phyloP scores from a whole-genome alignment of 2,888 invertebrate species.

The Hypselothyrea guttata region DNA sequence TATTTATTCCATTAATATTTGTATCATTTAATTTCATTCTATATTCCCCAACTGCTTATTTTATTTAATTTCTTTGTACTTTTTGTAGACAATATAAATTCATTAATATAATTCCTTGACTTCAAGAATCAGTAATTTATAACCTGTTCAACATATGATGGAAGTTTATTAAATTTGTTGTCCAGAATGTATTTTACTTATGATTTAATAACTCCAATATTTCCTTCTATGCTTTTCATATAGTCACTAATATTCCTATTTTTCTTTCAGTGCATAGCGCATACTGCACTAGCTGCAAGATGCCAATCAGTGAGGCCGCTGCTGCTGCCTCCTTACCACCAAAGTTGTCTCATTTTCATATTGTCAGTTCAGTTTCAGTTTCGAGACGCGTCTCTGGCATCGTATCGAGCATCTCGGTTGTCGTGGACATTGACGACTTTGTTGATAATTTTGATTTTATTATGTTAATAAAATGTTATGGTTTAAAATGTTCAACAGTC shows the following conservation, averaged over 20 bases:
- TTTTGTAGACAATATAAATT: no score
- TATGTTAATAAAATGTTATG: slow-evolving; percentile 81
- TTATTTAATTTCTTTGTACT: no score
- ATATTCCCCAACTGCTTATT: no score
- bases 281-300: slow-evolving; percentile 29
- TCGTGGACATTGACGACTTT: slow-evolving; percentile 75
- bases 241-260: slow-evolving; percentile 1
- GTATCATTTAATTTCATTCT: no score
- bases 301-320: slow-evolving; percentile 66
- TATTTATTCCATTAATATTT: no score
- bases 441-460: slow-evolving; percentile 81
- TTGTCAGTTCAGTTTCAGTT: slow-evolving; percentile 46
- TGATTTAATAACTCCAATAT: no score
- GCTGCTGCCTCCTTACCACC: slow-evolving; percentile 59
- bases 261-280: not conserved
- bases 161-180: no score
- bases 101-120: no score
- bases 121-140: no score
- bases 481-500: slow-evolving; percentile 77
- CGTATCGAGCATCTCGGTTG: slow-evolving; percentile 12
- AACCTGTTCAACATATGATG: no score
- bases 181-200: no score
- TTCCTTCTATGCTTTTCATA: no score
- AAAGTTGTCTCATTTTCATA: slow-evolving; percentile 68
- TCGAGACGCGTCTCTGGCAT: slow-evolving; percentile 11